These are phyloP conservation scores for Tenthredo amoena DNA, from an alignment of 2,888 invertebrate genomes.

Conservation along the genomic window DNA sequence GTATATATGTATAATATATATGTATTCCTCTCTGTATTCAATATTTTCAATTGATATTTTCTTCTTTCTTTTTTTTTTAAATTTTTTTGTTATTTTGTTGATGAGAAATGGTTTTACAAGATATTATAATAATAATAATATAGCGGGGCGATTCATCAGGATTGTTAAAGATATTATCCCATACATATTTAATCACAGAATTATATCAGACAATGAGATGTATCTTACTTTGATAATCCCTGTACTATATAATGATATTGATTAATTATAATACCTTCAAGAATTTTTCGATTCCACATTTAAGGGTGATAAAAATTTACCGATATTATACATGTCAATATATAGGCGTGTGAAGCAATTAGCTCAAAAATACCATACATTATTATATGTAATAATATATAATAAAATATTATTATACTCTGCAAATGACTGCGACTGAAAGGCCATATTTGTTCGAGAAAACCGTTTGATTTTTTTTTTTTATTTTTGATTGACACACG, in stretches of 20 bases:
- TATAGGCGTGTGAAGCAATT: background rate
- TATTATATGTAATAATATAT: background rate
- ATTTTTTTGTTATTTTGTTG: background rate
- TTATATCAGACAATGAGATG: conserved; percentile 42
- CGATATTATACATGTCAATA: background rate
- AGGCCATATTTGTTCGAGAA: background rate
- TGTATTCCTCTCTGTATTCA: background rate
- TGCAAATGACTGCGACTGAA: background rate
- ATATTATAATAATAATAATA: conserved; percentile 5
- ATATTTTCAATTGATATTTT: background rate
- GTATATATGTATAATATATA: background rate
- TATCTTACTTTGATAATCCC: conserved; percentile 45
- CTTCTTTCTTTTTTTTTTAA: background rate
- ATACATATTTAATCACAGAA: conserved; percentile 45
- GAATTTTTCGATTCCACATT: background rate
- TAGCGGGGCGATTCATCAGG: background rate
- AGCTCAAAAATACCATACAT: background rate
- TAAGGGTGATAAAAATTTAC: background rate
- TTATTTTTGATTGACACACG: background rate
- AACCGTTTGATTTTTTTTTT: background rate
- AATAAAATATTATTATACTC: background rate
- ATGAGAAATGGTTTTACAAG: conserved; percentile 28
- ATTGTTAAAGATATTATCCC: conserved; percentile 40
- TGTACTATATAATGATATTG: conserved; percentile 46
- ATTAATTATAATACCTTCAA: background rate